phyloP scores from a whole-genome alignment of 1,140 invertebrate genomes.

The Scylla paramamosain region DNA sequence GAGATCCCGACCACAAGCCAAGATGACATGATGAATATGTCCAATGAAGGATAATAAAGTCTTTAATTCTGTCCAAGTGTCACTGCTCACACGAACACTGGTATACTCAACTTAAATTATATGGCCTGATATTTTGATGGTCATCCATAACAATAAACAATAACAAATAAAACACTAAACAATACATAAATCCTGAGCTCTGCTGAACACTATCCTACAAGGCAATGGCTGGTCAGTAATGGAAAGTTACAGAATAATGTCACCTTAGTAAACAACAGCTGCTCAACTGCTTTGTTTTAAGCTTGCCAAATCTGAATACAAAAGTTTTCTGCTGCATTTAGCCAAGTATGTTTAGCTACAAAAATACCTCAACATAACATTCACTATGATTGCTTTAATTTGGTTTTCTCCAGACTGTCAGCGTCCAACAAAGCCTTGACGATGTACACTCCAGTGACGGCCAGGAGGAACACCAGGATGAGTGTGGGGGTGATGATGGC shows the following conservation, averaged over 20 bases:
- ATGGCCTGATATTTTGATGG: neutral
- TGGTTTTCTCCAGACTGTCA: neutral
- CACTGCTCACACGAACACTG: neutral
- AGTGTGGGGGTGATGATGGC: constrained; percentile 60
- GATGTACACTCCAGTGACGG: constrained; percentile 66
- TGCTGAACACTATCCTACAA: neutral
- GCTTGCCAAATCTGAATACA: too few relatives aligned
- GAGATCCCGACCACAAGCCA: constrained; percentile 88
- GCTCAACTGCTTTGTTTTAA: too few relatives aligned
- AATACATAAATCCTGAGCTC: neutral
- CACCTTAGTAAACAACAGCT: too few relatives aligned
- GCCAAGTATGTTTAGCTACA: too few relatives aligned
- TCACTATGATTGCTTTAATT: constrained; percentile 21
- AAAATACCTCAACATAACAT: too few relatives aligned
- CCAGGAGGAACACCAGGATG: constrained; percentile 59
- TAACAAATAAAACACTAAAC: neutral
- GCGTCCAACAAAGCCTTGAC: constrained; percentile 38
- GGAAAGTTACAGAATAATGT: too few relatives aligned
- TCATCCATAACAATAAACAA: neutral
- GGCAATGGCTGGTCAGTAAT: neutral
- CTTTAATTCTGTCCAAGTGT: neutral
- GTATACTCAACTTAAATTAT: too few relatives aligned
- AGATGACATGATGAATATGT: constrained; percentile 79
- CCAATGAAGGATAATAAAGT: neutral
- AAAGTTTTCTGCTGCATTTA: too few relatives aligned